Conservation (phyloP, 2,888 invertebrate genomes). For the Tetramorium bicarinatum region DNA sequence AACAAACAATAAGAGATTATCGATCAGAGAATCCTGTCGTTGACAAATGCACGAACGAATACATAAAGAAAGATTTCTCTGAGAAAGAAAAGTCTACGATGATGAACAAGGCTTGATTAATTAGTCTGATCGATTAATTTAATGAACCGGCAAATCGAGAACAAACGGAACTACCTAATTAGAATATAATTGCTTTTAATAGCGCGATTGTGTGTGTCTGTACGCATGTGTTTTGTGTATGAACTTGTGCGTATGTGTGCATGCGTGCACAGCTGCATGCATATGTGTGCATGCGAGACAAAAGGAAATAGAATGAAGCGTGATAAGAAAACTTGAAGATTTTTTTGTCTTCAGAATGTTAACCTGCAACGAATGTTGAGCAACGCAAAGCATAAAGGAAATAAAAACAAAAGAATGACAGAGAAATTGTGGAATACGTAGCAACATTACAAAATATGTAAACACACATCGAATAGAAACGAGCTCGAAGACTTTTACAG, state of each 20-base stretch:
- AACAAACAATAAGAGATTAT: conserved; percentile 64
- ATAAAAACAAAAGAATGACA: conserved; percentile 7
- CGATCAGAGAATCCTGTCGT: conserved; percentile 49
- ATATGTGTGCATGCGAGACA: neutral
- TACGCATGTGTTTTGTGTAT: neutral
- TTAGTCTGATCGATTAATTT: conserved; percentile 22
- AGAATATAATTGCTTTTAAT: conserved; percentile 72
- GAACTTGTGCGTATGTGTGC: neutral
- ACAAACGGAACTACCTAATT: conserved; percentile 66
- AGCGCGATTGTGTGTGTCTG: conserved; percentile 52
- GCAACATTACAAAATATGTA: conserved; percentile 25
- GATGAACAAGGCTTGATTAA: conserved; percentile 4
- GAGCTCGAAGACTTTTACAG: conserved; percentile 3
- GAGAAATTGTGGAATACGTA: neutral
- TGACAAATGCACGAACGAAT: conserved; percentile 13
- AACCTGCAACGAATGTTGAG: conserved; percentile 75
- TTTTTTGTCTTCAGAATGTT: conserved; percentile 62
- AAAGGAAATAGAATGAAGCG: conserved; percentile 15
- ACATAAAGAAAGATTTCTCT: neutral
- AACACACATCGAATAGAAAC: conserved; percentile 38
- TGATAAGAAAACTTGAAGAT: conserved; percentile 67
- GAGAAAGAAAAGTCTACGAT: neutral
- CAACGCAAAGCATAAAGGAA: conserved; percentile 41
- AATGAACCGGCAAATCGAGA: conserved; percentile 22
- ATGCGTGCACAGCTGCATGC: neutral